phyloP scores from a whole-genome alignment of 2,797 vertebrate genomes.

The Rousettus madagascariensis region DNA sequence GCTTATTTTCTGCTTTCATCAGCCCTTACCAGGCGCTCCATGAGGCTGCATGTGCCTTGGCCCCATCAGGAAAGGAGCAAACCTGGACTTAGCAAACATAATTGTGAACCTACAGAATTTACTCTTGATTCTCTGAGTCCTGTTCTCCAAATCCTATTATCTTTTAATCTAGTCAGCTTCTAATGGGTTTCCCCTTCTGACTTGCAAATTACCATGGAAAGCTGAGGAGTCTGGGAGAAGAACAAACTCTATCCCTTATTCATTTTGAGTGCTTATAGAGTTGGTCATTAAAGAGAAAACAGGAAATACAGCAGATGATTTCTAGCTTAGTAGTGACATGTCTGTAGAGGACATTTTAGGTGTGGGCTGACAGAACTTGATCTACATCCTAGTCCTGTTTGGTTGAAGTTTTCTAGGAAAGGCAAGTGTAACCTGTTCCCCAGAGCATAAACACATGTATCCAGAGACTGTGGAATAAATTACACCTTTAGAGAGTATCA shows the following conservation, averaged over 20 bases:
- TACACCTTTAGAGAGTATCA: background rate
- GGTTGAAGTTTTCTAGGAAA: constrained; percentile 4
- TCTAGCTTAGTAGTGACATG: background rate
- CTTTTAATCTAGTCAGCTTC: constrained; percentile 39
- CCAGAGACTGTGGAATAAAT: background rate
- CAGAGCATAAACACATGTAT: background rate
- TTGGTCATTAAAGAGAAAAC: background rate
- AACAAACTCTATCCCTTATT: background rate
- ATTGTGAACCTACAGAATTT: background rate
- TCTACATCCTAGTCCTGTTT: background rate
- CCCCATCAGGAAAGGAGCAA: background rate
- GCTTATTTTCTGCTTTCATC: constrained; percentile 65
- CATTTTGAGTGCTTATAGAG: background rate
- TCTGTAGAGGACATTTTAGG: background rate
- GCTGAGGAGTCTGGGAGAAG: background rate
- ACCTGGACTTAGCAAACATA: background rate
- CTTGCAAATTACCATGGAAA: constrained; percentile 33
- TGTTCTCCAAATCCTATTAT: constrained; percentile 21
- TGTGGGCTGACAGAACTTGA: background rate
- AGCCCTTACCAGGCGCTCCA: background rate
- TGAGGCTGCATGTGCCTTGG: constrained; percentile 1
- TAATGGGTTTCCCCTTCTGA: constrained; percentile 21
- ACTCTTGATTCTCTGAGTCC: background rate
- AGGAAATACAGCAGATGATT: background rate
- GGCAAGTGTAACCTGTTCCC: background rate